Conservation (phyloP, 2,113 vertebrate species). For the Ailuropoda melanoleuca region DNA sequence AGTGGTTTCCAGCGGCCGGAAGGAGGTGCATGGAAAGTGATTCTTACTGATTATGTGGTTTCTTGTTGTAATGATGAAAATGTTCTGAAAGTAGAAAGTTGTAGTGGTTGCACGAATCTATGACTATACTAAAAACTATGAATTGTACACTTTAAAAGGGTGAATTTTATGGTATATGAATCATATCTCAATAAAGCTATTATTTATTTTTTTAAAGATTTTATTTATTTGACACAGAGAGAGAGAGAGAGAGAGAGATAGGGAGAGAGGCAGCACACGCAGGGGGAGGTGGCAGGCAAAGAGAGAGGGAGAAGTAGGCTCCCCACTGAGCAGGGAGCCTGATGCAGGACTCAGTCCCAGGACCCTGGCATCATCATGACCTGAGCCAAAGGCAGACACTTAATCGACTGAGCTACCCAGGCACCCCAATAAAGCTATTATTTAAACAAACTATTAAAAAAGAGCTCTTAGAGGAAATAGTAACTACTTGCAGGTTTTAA, state of each 20-base stretch:
- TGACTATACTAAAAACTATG: neutral
- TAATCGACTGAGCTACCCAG: neutral
- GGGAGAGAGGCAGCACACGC: neutral
- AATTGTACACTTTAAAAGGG: neutral
- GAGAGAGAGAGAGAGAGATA: too few species aligned
- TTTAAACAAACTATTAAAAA: neutral
- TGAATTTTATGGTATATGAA: neutral
- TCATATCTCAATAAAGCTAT: neutral
- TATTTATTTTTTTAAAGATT: neutral
- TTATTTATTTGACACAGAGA: neutral
- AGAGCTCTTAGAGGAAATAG: neutral
- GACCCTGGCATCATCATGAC: neutral
- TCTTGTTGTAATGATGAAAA: neutral
- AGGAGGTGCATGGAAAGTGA: neutral
- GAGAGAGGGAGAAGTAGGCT: neutral
- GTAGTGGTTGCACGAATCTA: neutral
- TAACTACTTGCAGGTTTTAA: neutral
- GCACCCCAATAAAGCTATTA: too few species aligned
- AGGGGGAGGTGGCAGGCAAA: neutral
- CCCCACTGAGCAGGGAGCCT: neutral
- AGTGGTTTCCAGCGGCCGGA: neutral
- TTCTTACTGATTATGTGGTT: neutral
- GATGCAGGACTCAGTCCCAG: neutral
- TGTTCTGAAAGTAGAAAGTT: neutral
- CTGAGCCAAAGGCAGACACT: neutral